phyloP scores from a whole-genome alignment of 2,888 invertebrate species.

The Branchellion lobata region DNA sequence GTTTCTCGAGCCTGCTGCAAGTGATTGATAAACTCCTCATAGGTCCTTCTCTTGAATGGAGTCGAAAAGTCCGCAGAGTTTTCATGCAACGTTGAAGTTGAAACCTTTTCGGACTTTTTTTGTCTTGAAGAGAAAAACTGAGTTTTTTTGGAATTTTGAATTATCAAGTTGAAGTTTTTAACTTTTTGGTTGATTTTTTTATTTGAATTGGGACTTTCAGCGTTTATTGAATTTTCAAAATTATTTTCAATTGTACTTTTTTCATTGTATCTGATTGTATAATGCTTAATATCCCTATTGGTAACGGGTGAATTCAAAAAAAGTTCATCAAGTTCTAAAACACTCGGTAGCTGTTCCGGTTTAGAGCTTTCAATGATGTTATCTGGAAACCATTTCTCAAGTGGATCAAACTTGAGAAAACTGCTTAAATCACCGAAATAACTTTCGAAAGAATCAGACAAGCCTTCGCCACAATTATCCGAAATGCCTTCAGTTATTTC shows the following conservation, averaged over 20 bases:
- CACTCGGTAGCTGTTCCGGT: background rate
- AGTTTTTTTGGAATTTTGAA: background rate
- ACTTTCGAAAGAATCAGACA: constrained; percentile 42
- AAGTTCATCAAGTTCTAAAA: background rate
- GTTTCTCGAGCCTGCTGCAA: constrained; percentile 6
- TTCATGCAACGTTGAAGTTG: background rate
- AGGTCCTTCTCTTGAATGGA: constrained; percentile 17
- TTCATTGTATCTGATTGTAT: background rate
- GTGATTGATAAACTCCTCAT: constrained; percentile 38
- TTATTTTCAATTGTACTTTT: too few species aligned
- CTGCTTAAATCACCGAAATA: constrained; percentile 39
- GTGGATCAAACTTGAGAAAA: constrained; percentile 44
- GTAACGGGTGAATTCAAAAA: background rate
- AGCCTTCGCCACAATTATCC: background rate
- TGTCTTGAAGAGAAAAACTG: background rate
- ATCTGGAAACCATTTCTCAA: constrained; percentile 41
- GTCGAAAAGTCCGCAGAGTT: background rate
- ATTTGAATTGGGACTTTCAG: background rate
- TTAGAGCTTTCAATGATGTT: background rate
- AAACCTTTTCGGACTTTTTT: background rate
- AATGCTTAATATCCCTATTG: background rate
- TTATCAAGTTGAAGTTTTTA: background rate
- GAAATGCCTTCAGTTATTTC: background rate
- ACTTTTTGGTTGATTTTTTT: background rate
- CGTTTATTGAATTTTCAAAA: too few species aligned